Base-by-base conservation (phyloP, 2,113 vertebrate genomes). In the Odontophorus gujanensis region DNA sequence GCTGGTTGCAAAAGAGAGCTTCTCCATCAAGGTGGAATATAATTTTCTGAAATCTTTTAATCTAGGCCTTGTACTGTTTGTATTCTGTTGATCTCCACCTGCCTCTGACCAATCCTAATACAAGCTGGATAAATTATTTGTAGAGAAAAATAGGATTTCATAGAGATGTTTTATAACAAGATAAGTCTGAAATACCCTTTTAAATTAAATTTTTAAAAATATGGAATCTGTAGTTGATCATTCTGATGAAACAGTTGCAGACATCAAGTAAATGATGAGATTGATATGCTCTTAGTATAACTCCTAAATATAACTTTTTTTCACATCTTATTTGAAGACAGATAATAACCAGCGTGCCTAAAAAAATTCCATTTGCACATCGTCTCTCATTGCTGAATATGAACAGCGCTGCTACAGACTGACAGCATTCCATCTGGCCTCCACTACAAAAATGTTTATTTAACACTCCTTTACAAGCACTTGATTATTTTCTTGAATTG, bases 371-470 rank as follows among this genome's bases (percentile, higher is more conserved):
- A 65, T 55, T 80, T 88, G 38, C 47, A 81, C 38, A 55, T 71
- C 32, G 1, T 63, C 28, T 51, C 80, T 78, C 47, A 47, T 12
- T 87, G 42, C 58, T 89, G 61, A 88, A 6, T 72, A 72, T 68
- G 69, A 93, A 71, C 66, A 78, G 32, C 45, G 30, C 40, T 89
- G 18, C 51, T 55, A 45, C 0, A 40, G 59, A 85, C 3, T 88
- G 90, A 93, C 68, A 95, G 76, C 14, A 45, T 74, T 94, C 85
- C 61, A 47, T 77, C 82, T 92, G 82, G 55, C 79, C 34, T 77
- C 59, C 30, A 53, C 53, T 21, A 48, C 76, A 79, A n/a, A 61
- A 58, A 22, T n/a, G 55, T 20, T 58, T n/a, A 58, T 58, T 58
- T 58, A 58, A 58, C 32, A n/a, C 32, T 58, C 16, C 10, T 85